Evolutionary conservation across 2,797 vertebrate genomes (phyloP), one percentile per base, ranked within the genome.

Genomic region (Pangasius mekongensis): DNA sequence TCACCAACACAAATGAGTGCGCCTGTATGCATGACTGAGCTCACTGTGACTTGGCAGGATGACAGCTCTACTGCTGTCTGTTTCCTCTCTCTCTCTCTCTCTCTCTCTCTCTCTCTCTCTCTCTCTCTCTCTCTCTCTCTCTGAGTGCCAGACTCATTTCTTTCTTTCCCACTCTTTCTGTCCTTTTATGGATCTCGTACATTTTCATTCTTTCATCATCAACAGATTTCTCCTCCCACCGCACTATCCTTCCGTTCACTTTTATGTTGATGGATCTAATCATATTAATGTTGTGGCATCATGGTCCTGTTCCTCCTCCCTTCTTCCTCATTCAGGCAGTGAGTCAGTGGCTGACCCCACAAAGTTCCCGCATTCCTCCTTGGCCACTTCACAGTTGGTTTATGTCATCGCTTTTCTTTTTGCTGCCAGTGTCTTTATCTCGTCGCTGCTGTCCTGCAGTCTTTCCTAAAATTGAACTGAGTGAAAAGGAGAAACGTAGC

Each of bases 1-100:
- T 84, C 82, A 87, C 81, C 84, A 89, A 83, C 66, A 77, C 81
- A 90, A 87, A 91, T 90, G 87, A 91, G 88, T 81, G 74, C 39
- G 24, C 66, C 27, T 36, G 82, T 88, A 92, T 92, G 92, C 92
- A 92, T 92, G 91, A 86, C 83, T 87, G 89, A 87, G 83, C 78
- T 67, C 88, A 73, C 88, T 86, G 87, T 91, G 91, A 93, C 90
- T 91, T 91, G 91, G 92, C 92, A 93, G 89, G 36, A 89, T 92
- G 92, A 91, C 89, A 87, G 87, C 85, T 85, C 47, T 54, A 52
- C 83, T 39, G 56, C 81, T 83, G 71, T 54, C 84, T 62, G 49
- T 58, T 87, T 62, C 30, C 24, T 83, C 24, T 49, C 81, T 78
- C 83, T 80, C 81, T 80, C 81, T 54, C 84, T 78, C 83, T 80